Base-by-base conservation (phyloP, 2,888 invertebrate genomes). In the Andrena camellia region DNA sequence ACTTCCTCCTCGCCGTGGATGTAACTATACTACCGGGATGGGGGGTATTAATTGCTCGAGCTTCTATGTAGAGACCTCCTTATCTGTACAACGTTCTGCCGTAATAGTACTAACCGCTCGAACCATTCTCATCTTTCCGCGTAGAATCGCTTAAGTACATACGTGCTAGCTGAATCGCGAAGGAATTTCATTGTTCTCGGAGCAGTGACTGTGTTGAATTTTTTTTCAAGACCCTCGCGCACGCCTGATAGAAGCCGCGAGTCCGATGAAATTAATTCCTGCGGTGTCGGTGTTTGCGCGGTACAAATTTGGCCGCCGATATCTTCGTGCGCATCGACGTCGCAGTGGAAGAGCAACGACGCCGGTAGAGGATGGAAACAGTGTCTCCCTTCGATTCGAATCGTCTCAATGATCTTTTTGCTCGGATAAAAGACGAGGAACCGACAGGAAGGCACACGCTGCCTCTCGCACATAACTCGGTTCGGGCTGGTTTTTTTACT, bases 391-490 rank as follows among this genome's bases (percentile, higher is more conserved):
- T 66, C 20, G n/a, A 48, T n/a, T 26, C 20, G 50, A 23, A 4
- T 20, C 10, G 20, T 35, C 50, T 42, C 33, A 13, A 52, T 13
- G 29, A 26, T 23, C 29, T 29, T 59, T 59, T 42, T 26, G n/a
- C 35, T 13, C 10, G 13, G 62, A 42, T 5, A 35, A 54, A 26
- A 50, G n/a, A 33, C 23, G 7, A 29, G 54, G 31, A 42, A 20
- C 33, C 52, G 60, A 71, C 66, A 60, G 70, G 60, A 77, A 77
- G 70, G 52, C 60, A 33, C 35, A 48, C 20, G 67, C 80, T 71
- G 42, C 23, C 68, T 70, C 76, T 17, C 64, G 84, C 81, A 80
- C 85, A 87, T 87, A 89, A 88, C 80, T 90, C 73, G 81, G 77
- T 68, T 59, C 79, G 54, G 77, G 80, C 70, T 76, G 76, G 26